phyloP scores from a whole-genome alignment of 2,888 invertebrate species.

The Hylaea fasciaria region DNA sequence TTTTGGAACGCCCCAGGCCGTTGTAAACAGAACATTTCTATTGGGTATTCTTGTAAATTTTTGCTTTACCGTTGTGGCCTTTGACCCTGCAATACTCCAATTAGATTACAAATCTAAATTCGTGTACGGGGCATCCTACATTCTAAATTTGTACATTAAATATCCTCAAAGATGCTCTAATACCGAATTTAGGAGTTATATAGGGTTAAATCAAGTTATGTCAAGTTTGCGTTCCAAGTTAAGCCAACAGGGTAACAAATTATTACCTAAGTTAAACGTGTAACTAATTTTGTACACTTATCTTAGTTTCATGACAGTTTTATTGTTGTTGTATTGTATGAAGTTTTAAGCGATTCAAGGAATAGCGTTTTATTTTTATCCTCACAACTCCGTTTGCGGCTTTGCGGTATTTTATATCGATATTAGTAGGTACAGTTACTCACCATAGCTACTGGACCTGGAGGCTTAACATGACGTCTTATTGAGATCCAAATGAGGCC shows the following conservation, averaged over 20 bases:
- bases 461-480: too few relatives aligned
- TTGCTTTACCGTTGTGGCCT: neutral
- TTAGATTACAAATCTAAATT: conserved; percentile 64
- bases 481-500: too few relatives aligned
- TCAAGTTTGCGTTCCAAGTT: conserved; percentile 25
- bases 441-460: too few relatives aligned
- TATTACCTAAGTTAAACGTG: conserved; percentile 23
- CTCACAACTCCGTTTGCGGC: too few relatives aligned
- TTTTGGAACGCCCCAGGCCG: too few relatives aligned
- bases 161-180: conserved; percentile 38
- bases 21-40: too few relatives aligned
- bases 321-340: conserved; percentile 1
- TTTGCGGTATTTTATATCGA: too few relatives aligned
- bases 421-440: too few relatives aligned
- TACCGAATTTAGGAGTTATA: conserved; percentile 32
- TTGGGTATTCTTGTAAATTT: neutral
- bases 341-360: neutral
- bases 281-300: conserved; percentile 10
- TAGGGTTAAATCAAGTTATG: conserved; percentile 26
- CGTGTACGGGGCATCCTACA: conserved; percentile 23
- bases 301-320: conserved; percentile 1
- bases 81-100: conserved; percentile 55
- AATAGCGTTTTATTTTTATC: neutral
- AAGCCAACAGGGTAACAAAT: conserved; percentile 21
- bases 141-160: conserved; percentile 50